Evolutionary conservation across 2,888 invertebrate genomes (phyloP), one percentile per base, ranked within the genome.

Genomic region (Nomada flava): DNA sequence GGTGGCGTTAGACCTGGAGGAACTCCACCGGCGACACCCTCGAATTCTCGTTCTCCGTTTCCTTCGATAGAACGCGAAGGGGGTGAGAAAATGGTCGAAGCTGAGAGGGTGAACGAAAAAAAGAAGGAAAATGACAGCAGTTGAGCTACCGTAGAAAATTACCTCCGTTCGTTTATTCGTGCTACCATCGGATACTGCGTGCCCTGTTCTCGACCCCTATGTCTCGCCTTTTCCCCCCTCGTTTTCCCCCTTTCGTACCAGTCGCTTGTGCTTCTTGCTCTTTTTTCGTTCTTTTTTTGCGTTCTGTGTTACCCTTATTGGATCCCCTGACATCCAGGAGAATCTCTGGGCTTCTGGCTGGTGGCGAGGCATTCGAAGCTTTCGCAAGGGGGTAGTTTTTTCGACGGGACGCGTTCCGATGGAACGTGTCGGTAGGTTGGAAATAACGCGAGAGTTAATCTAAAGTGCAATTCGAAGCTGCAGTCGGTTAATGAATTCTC

Each of bases 61-160:
- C n/a, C 47, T 57, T 59, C 67, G 60, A 55, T 20, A 11, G 55
- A n/a, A 50, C 36, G 57, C 26, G 11, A 36, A 52, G n/a, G 47
- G 20, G 23, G 57, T 42, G 29, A 62, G 55, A 47, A 68, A 52
- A 42, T 5, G 42, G 29, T 11, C 62, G 55, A 78, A 42, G 26
- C 36, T 50, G 11, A 47, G 15, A 15, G 52, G 26, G 26, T 50
- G 20, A 69, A 68, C 63, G 73, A 57, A 83, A 63, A 72, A 68
- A 65, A 75, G 53, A 82, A 63, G 64, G 69, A 52, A 71, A 76
- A 87, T 71, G 80, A 70, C 78, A 72, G 77, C 78, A 75, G 67
- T 83, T 74, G 86, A 82, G 86, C 79, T 84, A 76, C 82, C 81
- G 85, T 87, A 87, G 86, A 87, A 87, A 87, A 87, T 87, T 87